Conservation (phyloP, 2,113 vertebrate genomes). For the Falco punctatus region DNA sequence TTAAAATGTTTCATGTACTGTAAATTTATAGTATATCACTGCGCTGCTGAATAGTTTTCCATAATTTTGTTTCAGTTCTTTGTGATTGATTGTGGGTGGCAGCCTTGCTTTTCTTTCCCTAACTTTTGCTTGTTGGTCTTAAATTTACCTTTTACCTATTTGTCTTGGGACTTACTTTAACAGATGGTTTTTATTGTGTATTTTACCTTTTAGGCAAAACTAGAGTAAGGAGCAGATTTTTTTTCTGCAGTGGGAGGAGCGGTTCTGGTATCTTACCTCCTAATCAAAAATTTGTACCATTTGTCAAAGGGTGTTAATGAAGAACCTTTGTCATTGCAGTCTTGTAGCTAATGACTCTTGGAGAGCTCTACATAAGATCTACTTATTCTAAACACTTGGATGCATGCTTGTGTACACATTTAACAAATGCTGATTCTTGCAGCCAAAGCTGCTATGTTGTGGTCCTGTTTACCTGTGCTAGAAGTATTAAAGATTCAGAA, state of each 20-base stretch:
- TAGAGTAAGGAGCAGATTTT: background rate
- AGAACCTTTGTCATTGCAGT: background rate
- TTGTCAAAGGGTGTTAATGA: background rate
- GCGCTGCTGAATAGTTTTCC: background rate
- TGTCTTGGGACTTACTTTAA: background rate
- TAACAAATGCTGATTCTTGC: background rate
- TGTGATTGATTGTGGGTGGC: background rate
- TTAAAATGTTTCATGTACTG: background rate
- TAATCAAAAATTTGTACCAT: background rate
- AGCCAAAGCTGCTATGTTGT: background rate
- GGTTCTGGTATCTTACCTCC: background rate
- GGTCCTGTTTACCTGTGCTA: background rate
- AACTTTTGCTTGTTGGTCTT: background rate
- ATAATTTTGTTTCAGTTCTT: background rate
- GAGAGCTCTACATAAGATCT: background rate
- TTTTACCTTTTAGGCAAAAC: background rate
- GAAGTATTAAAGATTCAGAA: background rate
- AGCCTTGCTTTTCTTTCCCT: background rate
- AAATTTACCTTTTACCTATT: background rate
- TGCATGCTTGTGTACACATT: background rate
- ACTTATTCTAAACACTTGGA: fast-evolving
- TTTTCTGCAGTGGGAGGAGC: background rate
- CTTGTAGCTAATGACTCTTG: background rate
- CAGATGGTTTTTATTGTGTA: background rate
- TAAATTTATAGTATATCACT: background rate